Base-by-base conservation (phyloP, 2,888 invertebrate genomes). In the Ophraella communa region DNA sequence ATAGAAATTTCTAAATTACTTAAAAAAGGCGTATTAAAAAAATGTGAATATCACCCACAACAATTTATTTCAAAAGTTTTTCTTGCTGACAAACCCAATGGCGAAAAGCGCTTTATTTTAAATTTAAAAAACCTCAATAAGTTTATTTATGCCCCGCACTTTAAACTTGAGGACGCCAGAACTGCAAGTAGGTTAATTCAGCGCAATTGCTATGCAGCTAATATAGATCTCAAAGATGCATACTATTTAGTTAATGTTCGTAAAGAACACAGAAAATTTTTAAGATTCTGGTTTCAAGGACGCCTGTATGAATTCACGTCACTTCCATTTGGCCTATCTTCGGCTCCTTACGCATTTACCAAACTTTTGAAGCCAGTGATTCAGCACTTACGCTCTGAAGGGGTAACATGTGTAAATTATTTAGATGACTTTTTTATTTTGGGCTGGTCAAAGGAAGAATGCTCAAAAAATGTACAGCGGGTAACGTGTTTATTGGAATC, bases 141-240 rank as follows among this genome's bases (percentile, higher is more conserved):
- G 11, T 55, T 63, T 30, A 62, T 76, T 24, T 21, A 54, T 20
- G 60, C 67, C 7, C 42, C 66, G 7, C 73, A 76, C 64, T 76
- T 76, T 52, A 74, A 77, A 67, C 67, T 74, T 59, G 73, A 75
- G 56, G 71, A 74, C 49, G 63, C 58, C 47, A 61, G 69, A 65
- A 72, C 72, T 0, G 71, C 68, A 0, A 54, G 64, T 18, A 64
- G 68, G 42, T 52, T 76, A 39, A 63, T 74, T 17, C 58, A 54
- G 2, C 24, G 30, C 54, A 33, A 67, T 23, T 49, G 55, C 45
- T 73, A 44, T 54, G 52, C 65, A 27, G 30, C 61, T 4, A 68
- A 63, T 8, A 7, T 71, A 4, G 69, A 69, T 60, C 39, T 70
- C 14, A 70, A 71, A 44, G 65, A 72, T 44, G 71, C 72, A 3